Percentiles rank a stretch among this genome's conserved stretches.
These are phyloP conservation scores for Iphiclides podalirius DNA, from an alignment of 2,888 invertebrate genomes.

Conservation along the genomic window DNA sequence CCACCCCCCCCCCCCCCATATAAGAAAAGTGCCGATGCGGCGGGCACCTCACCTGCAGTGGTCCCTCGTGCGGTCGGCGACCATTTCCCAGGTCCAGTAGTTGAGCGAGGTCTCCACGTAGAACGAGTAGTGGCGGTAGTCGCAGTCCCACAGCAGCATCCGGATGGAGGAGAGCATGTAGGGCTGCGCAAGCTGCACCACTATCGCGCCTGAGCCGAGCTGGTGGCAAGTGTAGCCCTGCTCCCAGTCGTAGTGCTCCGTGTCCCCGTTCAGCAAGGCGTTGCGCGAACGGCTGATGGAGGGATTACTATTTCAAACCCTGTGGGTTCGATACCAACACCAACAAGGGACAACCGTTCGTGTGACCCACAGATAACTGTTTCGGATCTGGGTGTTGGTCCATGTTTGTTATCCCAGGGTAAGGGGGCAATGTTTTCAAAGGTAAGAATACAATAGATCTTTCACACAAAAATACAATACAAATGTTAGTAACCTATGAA, in stretches of 20 bases:
- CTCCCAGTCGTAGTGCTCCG: conserved; percentile 98
- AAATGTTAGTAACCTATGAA: no score
- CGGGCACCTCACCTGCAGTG: conserved; percentile 81
- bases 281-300: conserved; percentile 89
- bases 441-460: no score
- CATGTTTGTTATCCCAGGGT: no score
- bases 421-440: no score
- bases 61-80: conserved; percentile 92
- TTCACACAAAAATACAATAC: no score
- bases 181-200: conserved; percentile 97
- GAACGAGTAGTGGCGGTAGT: conserved; percentile 96
- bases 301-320: no score
- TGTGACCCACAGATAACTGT: no score
- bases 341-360: no score
- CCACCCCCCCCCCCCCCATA: no score
- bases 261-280: conserved; percentile 97
- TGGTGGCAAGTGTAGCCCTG: conserved; percentile 99
- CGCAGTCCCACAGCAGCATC: conserved; percentile 98
- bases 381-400: no score
- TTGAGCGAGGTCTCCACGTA: conserved; percentile 97
- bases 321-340: no score
- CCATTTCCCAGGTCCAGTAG: conserved; percentile 94
- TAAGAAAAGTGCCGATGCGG: no score
- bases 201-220: conserved; percentile 95
- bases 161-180: conserved; percentile 94